Evolutionary conservation across 2,797 vertebrate genomes (phyloP).

Genomic region (Hydrophis major): DNA sequence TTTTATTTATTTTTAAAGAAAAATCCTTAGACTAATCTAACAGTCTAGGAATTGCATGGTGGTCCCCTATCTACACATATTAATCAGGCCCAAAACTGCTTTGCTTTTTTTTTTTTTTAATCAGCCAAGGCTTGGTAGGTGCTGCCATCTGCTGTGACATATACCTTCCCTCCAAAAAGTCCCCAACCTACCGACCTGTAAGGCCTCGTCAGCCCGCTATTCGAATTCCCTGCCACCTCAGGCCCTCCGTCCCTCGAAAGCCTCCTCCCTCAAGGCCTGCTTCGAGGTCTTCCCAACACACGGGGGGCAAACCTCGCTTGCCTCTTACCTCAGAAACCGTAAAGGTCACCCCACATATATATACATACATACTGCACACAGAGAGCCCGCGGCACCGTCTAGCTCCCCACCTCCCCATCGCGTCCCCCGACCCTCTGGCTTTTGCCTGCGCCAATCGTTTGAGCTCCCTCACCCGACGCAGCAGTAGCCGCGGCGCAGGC

Average conservation of each 20-base stretch:
- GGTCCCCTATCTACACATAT: background rate
- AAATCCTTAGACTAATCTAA: background rate
- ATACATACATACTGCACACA: background rate
- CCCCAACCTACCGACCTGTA: background rate
- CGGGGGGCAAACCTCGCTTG: background rate
- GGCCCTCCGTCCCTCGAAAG: background rate
- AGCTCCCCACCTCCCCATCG: background rate
- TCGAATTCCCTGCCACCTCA: background rate
- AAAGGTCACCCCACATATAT: background rate
- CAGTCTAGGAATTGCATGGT: background rate
- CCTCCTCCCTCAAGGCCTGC: background rate
- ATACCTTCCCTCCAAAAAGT: too few species aligned
- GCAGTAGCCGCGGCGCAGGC: constrained; percentile 49
- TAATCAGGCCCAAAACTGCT: background rate
- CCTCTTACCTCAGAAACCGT: background rate
- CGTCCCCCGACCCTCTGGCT: background rate
- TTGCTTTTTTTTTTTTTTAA: background rate
- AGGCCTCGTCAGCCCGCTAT: background rate
- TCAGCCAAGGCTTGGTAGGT: background rate
- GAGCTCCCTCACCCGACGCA: constrained; percentile 58
- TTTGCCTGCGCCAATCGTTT: constrained; percentile 38
- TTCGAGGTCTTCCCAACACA: background rate
- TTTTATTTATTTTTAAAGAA: background rate
- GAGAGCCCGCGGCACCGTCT: constrained; percentile 13
- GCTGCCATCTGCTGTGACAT: background rate